Evolutionary conservation across 1,140 invertebrate genomes (phyloP), one percentile per base, ranked within the genome.

Genomic region (Penaeus japonicus): DNA sequence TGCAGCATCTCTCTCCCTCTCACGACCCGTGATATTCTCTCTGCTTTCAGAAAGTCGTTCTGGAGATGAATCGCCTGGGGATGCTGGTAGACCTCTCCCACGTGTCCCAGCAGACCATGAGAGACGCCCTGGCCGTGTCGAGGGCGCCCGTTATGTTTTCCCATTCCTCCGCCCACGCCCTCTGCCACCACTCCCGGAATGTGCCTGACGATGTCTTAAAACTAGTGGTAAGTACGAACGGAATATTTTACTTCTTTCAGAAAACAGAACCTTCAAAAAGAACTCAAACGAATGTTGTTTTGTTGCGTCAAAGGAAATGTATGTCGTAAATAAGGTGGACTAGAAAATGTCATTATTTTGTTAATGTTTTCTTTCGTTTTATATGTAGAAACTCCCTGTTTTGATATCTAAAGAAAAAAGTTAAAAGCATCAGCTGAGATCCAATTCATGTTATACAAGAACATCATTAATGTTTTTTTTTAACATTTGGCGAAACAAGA

Each of bases 11-110:
- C n/a, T 15, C 15, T 59, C 27, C 30, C 15, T 30, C 30, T 70
- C n/a, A 24, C n/a, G 1, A 59, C n/a, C 57, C n/a, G 15, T 15
- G 12, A 20, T 30, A 7, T 35, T 18, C 10, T 91, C 91, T 93
- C 89, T 84, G 91, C 47, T 93, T 91, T 91, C 93, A 97, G 96
- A 94, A 95, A 92, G 95, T 97, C 91, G 95, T 97, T 15, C 93
- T 94, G 90, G 96, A 97, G 93, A 96, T 97, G 96, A 97, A 97
- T 93, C 94, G 96, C 55, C 93, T 97, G 65, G 97, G 97, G n/a
- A 98, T 98, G 97, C 93, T 98, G 93, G 95, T 98, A 55, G 97
- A 98, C 93, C 94, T 98, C 89, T 96, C 96, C 7, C 97, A 98
- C 92, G 96, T 97, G 22, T 97, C 97, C 81, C 95, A 94, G 91